phyloP scores from a whole-genome alignment of 2,797 vertebrate species.

The Podarcis siculus region DNA sequence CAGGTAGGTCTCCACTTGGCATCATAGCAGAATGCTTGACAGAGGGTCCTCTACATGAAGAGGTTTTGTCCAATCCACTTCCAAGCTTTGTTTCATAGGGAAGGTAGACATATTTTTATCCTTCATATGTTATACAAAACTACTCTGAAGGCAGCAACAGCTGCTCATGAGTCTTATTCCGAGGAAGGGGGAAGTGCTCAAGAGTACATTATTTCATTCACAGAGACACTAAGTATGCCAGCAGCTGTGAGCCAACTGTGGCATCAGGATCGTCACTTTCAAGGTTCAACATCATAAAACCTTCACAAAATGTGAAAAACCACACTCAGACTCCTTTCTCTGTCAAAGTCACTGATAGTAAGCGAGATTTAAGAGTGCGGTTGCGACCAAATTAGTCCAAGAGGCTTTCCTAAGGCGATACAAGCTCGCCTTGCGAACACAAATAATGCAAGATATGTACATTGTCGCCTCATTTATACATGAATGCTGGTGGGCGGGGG shows the following conservation, averaged over 20 bases:
- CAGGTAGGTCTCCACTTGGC: not conserved
- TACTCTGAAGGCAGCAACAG: conserved; percentile 50
- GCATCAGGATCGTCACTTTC: conserved; percentile 63
- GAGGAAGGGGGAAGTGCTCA: conserved; percentile 63
- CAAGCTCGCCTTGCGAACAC: conserved; percentile 5
- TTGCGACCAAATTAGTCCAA: conserved; percentile 50
- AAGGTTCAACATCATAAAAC: conserved; percentile 76
- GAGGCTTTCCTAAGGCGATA: conserved; percentile 47
- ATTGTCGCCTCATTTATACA: conserved; percentile 17
- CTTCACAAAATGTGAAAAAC: conserved; percentile 68
- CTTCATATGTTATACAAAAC: conserved; percentile 56
- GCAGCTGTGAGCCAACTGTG: conserved; percentile 63
- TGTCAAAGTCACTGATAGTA: conserved; percentile 69
- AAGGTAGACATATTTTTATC: conserved; percentile 49
- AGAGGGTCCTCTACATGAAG: conserved; percentile 21
- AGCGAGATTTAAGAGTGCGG: conserved; percentile 72
- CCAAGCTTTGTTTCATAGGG: conserved; percentile 21
- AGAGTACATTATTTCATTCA: conserved; percentile 70
- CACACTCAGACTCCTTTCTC: conserved; percentile 69
- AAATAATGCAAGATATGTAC: not conserved
- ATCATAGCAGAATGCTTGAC: conserved; percentile 5
- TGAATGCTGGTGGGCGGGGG: not conserved
- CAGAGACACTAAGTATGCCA: conserved; percentile 62
- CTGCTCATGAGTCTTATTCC: conserved; percentile 59
- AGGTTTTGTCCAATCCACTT: conserved; percentile 35